Evolutionary conservation across 1,140 invertebrate species (phyloP), one percentile per base, ranked within the genome.

Genomic region (Ephestia elutella): DNA sequence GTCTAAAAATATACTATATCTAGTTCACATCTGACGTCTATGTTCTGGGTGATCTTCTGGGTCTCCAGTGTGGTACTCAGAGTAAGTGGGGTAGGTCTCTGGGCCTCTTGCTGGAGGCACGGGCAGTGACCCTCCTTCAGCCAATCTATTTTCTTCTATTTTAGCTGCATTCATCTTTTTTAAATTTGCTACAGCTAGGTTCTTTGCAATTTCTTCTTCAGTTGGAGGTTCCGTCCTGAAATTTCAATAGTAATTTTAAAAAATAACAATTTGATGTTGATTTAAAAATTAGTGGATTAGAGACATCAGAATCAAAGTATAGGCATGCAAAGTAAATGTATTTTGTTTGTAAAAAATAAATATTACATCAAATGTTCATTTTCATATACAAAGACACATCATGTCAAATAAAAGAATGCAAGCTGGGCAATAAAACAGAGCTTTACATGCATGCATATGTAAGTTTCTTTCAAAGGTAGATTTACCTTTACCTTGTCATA

Each of bases 91-190:
- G 59, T 68, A 87, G 5, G 85, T 78, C 13, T 79, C 54, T 0
- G 67, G 59, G 1, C 85, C 85, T 28, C 57, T 78, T 13, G 73
- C 74, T 15, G 73, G 56, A 15, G 63, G 13, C 9, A 70, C 20
- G 21, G 85, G 82, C n/a, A 83, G 56, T 8, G 78, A 72, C 10
- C 82, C 82, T 28, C 82, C 82, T 17, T 83, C 82, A 7, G 65
- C 60, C 13, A 87, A 55, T 17, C 81, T 77, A 56, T 82, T 67
- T 5, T 61, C 55, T 50, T 94, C 91, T 57, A 95, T 70, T 73
- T 92, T 90, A 9, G 90, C 89, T n/a, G 95, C 94, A 90, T 96
- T 96, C 57, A 90, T 73, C 72, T 93, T 93, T 62, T 95, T 96
- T 73, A 91, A 83, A 68, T 94, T 75, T 73, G 93, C 93, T 57